Evolutionary conservation across 1,140 invertebrate genomes (phyloP).

Genomic region (Meloidogyne exigua): DNA sequence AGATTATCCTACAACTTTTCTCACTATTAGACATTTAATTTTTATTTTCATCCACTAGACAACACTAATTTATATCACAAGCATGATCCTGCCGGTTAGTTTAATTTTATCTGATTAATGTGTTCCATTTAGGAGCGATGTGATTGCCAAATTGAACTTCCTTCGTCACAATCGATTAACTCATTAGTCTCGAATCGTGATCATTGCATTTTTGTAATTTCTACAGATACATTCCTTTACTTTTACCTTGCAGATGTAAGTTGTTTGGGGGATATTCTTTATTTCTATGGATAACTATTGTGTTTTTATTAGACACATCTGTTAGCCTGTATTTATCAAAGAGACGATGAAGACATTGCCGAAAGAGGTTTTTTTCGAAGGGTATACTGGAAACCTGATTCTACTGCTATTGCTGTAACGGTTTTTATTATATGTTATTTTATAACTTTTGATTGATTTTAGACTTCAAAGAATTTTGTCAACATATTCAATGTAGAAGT

Average conservation of each 20-base stretch:
- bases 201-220: slow-evolving; percentile 34
- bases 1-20: too few relatives aligned
- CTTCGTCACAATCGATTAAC: slow-evolving; percentile 27
- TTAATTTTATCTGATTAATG: not conserved
- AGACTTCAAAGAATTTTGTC: slow-evolving; percentile 44
- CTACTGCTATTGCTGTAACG: slow-evolving; percentile 43
- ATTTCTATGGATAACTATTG: too few relatives aligned
- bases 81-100: slow-evolving; percentile 26
- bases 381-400: slow-evolving; percentile 50
- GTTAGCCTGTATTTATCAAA: slow-evolving; percentile 40
- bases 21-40: too few relatives aligned
- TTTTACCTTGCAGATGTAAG: slow-evolving; percentile 46
- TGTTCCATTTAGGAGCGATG: slow-evolving; percentile 35
- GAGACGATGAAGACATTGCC: slow-evolving; percentile 38
- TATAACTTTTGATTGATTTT: slow-evolving; percentile 22
- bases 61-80: not conserved
- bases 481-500: slow-evolving; percentile 49
- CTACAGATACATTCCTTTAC: slow-evolving; percentile 39
- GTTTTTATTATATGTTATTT: slow-evolving; percentile 4
- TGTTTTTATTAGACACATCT: slow-evolving; percentile 48
- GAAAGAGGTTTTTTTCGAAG: slow-evolving; percentile 39
- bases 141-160: slow-evolving; percentile 27
- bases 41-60: too few relatives aligned
- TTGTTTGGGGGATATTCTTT: not conserved
- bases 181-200: slow-evolving; percentile 49